A percentile compares a stretch with the other conserved stretches of the same genome.
Evolutionary conservation across 2,888 invertebrate species (phyloP).

Genomic region (Pristionchus exspectatus): DNA sequence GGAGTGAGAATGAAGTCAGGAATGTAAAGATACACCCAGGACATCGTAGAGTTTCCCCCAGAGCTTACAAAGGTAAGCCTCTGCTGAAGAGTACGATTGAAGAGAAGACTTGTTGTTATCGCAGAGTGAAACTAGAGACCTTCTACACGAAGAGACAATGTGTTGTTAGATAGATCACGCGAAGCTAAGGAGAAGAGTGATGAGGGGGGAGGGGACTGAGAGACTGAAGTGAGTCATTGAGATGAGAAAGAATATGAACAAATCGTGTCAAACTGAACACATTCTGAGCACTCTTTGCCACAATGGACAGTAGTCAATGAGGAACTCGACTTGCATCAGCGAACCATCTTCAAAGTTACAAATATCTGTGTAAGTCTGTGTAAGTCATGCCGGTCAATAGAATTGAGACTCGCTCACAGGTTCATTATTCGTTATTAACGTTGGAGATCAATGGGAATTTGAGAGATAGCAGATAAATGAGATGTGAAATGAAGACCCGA

Average conservation of each 20-base stretch:
- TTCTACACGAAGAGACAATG: neutral
- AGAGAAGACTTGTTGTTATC: neutral
- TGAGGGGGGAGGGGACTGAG: neutral
- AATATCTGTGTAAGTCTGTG: too few species aligned
- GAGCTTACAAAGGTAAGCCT: neutral
- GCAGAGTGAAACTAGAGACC: neutral
- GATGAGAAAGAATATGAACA: too few species aligned
- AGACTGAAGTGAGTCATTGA: neutral
- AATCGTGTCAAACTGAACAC: neutral
- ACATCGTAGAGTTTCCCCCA: neutral
- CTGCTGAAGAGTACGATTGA: neutral
- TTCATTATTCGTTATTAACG: too few species aligned
- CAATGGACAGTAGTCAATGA: neutral
- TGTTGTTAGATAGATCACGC: neutral
- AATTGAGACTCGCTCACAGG: too few species aligned
- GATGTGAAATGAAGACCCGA: too few species aligned
- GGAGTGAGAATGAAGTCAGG: conserved; percentile 8
- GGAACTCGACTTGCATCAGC: neutral
- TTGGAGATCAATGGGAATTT: too few species aligned
- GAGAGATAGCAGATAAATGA: too few species aligned
- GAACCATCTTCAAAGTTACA: neutral
- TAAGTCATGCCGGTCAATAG: too few species aligned
- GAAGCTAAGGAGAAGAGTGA: neutral
- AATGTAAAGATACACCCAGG: conserved; percentile 9
- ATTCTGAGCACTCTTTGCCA: neutral